A percentile compares a stretch with the other conserved stretches of the same genome.
Evolutionary conservation across 2,797 vertebrate genomes (phyloP).

Genomic region (Smutsia temminckii): DNA sequence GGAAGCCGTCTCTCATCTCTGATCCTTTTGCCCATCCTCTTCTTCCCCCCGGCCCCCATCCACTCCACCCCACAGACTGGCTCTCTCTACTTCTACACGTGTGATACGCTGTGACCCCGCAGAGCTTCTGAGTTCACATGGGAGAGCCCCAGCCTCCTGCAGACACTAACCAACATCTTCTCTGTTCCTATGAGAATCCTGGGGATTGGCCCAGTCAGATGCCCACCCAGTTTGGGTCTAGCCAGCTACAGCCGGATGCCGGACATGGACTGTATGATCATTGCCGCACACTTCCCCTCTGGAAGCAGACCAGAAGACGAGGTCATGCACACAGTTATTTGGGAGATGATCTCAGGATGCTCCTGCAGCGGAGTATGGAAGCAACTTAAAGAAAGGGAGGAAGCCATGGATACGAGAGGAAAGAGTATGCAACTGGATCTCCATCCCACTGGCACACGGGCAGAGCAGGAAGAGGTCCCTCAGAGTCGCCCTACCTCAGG

Average conservation of each 20-base stretch:
- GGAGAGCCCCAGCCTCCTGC: neutral
- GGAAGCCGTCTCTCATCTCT: neutral
- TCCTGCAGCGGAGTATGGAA: neutral
- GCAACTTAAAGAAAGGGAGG: neutral
- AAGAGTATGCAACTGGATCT: neutral
- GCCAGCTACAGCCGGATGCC: neutral
- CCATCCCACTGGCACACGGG: neutral
- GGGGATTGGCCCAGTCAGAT: neutral
- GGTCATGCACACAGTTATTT: neutral
- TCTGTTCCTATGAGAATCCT: neutral
- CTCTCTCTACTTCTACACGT: neutral
- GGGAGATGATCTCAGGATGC: neutral
- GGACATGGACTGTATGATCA: neutral
- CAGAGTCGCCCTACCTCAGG: neutral
- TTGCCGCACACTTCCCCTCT: neutral
- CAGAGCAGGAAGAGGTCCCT: neutral
- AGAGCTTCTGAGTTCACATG: neutral
- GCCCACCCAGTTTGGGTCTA: neutral
- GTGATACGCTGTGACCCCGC: neutral
- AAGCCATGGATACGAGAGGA: neutral
- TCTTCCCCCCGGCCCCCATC: neutral
- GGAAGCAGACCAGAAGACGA: neutral
- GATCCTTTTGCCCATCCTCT: neutral
- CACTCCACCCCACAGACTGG: neutral
- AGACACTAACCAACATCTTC: neutral